Evolutionary conservation across 2,797 vertebrate species (phyloP), one percentile per base, ranked within the genome.

Genomic region (Micromesistius poutassou): DNA sequence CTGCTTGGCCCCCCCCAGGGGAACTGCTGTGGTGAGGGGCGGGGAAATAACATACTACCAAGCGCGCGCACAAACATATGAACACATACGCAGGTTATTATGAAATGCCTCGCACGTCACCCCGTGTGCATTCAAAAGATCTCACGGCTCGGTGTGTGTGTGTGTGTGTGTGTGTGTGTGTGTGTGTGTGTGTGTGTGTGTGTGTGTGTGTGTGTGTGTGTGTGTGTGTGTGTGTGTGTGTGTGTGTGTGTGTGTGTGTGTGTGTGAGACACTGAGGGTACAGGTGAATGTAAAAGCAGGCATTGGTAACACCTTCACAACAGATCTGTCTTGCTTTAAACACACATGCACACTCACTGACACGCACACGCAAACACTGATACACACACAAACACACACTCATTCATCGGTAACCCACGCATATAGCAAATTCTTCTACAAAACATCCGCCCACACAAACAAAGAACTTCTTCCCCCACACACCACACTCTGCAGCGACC

Each of bases 251-350:
- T 22, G 16, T 19, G 46, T 22, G 46, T 19, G 46, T 22, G 19
- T 6, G 19, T 22, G 50, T 5, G 16, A 0, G 42, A 46, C 3
- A 46, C 42, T 14, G 16, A 79, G 36, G 36, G 6, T 70, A 77
- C 35, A n/a, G 9, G 36, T 3, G 73, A 33, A 71, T 88, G 82
- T 78, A 30, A 33, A 72, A 46, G 70, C 75, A 50, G 30, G 9
- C 30, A 72, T 16, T 4, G 28, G 12, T 35, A 31, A 33, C 71
- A 72, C 28, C 25, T 5, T 71, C 25, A 14, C 14, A 31, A 13
- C 31, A 72, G 30, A 72, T 72, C 30, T 16, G 30, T 16, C 30
- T 72, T 30, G 4, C 7, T 30, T 40, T 2, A 42, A 73, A 40
- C 28, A 55, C 7, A 16, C 22, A 76, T 14, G 25, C 33, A 76